phyloP scores from a whole-genome alignment of 1,140 invertebrate species.

The Drosophila asahinai region DNA sequence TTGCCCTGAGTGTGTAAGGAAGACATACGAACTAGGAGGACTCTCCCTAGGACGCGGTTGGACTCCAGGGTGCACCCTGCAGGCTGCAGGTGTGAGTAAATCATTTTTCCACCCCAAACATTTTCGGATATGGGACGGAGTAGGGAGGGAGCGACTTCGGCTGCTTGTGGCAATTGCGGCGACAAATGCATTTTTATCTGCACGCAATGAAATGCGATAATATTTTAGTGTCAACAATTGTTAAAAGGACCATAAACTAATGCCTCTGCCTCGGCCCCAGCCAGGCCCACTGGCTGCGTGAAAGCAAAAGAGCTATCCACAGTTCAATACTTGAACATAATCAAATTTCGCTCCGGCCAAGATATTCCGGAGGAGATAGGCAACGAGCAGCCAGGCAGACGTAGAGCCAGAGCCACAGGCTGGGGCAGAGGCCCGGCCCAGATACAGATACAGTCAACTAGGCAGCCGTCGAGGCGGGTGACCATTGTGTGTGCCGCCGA shows the following conservation, averaged over 20 bases:
- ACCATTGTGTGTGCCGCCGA: conserved; percentile 68
- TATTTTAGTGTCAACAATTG: conserved; percentile 85
- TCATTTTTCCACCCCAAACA: conserved; percentile 55
- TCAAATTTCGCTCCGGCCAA: conserved; percentile 72
- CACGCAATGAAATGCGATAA: conserved; percentile 84
- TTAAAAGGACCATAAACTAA: conserved; percentile 85
- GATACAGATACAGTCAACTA: conserved; percentile 78
- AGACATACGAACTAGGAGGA: conserved; percentile 73
- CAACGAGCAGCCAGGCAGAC: conserved; percentile 24
- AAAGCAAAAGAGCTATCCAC: conserved; percentile 58
- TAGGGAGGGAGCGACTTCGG: conserved; percentile 24
- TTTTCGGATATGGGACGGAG: conserved; percentile 27
- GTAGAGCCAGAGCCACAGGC: not conserved
- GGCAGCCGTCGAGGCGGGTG: conserved; percentile 75
- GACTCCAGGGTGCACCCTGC: not conserved
- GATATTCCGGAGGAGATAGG: conserved; percentile 70
- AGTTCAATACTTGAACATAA: conserved; percentile 82
- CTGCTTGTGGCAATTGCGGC: conserved; percentile 78
- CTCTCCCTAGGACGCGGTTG: not conserved
- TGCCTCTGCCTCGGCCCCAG: conserved; percentile 57
- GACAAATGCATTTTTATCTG: conserved; percentile 84
- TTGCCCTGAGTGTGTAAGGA: conserved; percentile 77
- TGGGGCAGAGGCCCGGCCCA: conserved; percentile 35
- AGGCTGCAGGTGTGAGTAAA: conserved; percentile 75
- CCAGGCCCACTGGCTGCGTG: conserved; percentile 31